Conservation (phyloP, 1,140 invertebrate species). For the Diabrotica undecimpunctata region DNA sequence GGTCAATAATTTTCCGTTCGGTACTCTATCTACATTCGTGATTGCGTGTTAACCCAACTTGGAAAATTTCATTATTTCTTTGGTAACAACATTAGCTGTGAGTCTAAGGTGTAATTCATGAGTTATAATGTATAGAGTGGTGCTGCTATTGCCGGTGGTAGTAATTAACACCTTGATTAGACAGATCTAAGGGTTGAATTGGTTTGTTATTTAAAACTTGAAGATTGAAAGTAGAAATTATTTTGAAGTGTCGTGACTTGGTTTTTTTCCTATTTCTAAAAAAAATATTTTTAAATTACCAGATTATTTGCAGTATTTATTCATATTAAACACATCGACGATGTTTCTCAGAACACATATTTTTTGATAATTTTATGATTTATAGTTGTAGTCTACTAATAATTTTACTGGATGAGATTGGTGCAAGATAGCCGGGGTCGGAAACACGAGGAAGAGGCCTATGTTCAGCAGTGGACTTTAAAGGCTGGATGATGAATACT, state of each 20-base stretch:
- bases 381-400: too few relatives aligned
- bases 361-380: too few relatives aligned
- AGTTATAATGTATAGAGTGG: slow-evolving; percentile 1
- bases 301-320: neutral
- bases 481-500: too few relatives aligned
- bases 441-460: too few relatives aligned
- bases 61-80: slow-evolving; percentile 3
- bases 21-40: neutral
- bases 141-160: neutral
- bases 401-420: too few relatives aligned
- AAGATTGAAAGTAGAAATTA: neutral
- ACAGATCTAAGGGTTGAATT: neutral
- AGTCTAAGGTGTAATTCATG: slow-evolving; percentile 2
- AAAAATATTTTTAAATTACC: neutral
- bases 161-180: slow-evolving; percentile 2
- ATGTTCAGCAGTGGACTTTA: too few relatives aligned
- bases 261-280: neutral
- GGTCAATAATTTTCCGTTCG: neutral
- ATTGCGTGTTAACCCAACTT: neutral
- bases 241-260: neutral
- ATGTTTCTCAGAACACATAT: neutral
- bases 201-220: neutral
- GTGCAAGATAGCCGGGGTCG: too few relatives aligned
- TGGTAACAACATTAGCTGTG: neutral
- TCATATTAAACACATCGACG: neutral